Evolutionary conservation across 2,797 vertebrate species (phyloP), one percentile per base, ranked within the genome.

Genomic region (Coregonus sp.): DNA sequence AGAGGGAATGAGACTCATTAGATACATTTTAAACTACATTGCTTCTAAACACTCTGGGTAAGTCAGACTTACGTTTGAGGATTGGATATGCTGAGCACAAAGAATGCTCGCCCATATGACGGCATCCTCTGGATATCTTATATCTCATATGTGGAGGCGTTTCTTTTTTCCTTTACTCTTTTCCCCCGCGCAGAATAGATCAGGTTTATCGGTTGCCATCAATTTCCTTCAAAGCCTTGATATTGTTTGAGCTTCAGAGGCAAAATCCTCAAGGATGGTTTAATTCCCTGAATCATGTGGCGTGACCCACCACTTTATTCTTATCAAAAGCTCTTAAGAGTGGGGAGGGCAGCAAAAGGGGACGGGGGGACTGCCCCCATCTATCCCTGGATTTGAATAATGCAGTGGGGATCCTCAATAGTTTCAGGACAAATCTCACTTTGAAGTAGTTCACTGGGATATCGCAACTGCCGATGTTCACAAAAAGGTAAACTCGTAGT

Each of bases 191-290:
- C 40, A 47, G 40, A 47, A 47, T 20, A 71, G 75, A 71, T 80
- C 75, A 70, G 66, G 54, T 73, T 74, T 80, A 76, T 80, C 54
- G 47, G 71, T 56, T 65, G 71, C 70, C 75, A 75, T 76, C 70
- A 74, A 80, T 80, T 80, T 80, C 59, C 75, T 74, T 77, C 79
- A 80, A 80, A 76, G 71, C 79, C 52, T 29, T 25, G 16, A 52
- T 63, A 73, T 69, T 72, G 74, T 76, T 68, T 16, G 31, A 31
- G 63, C 79, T 70, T 76, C 66, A 51, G 75, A 76, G 70, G 75
- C 75, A 69, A 65, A 80, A 80, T 77, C 40, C 9, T 47, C 40
- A 47, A 47, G 40, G 9, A 15, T 5, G 16, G 20, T 74, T 72
- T 80, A 80, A 80, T 70, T 73, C 65, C 47, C 52, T 52, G 75